These are phyloP conservation scores for Micronycteris hirsuta DNA, from an alignment of 2,113 vertebrate genomes.

Conservation along the genomic window DNA sequence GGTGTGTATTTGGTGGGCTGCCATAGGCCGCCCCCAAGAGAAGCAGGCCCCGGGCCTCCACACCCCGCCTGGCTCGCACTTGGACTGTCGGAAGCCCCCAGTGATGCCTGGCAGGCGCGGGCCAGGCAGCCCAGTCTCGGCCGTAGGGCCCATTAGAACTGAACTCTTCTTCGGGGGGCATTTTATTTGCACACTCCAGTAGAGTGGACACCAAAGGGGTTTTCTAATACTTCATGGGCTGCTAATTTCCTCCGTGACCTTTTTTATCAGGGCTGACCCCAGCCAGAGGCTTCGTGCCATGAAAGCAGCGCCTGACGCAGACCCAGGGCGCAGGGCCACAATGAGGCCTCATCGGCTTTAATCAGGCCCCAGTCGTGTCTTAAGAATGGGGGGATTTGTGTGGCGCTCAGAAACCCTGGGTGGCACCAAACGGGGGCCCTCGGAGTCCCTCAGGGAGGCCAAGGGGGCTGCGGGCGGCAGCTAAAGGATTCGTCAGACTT, in stretches of 20 bases:
- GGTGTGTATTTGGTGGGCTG: not conserved
- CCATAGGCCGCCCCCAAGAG: not conserved
- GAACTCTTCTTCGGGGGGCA: conserved; percentile 71
- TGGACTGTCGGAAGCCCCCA: not conserved
- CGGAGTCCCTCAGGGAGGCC: conserved; percentile 78
- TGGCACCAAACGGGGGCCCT: conserved; percentile 80
- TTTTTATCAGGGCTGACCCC: conserved; percentile 85
- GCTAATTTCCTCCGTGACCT: conserved; percentile 89
- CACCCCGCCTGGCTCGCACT: accelerated
- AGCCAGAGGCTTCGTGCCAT: conserved; percentile 80
- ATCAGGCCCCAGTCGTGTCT: conserved; percentile 82
- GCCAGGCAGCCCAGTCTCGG: conserved; percentile 38
- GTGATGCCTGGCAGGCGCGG: accelerated
- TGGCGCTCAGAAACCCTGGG: conserved; percentile 83
- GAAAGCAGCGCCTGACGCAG: conserved; percentile 90
- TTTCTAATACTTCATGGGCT: conserved; percentile 91
- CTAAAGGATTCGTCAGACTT: conserved; percentile 66
- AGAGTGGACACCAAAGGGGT: conserved; percentile 85
- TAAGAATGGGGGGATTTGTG: conserved; percentile 80
- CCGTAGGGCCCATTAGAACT: conserved; percentile 77
- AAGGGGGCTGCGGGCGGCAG: conserved; percentile 69
- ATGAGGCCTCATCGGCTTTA: conserved; percentile 81
- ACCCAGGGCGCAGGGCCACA: conserved; percentile 80
- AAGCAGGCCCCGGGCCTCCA: not conserved
- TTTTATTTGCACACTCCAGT: conserved; percentile 87